These are phyloP conservation scores for Miltochrista miniata DNA, from an alignment of 2,888 invertebrate species.

Conservation along the genomic window DNA sequence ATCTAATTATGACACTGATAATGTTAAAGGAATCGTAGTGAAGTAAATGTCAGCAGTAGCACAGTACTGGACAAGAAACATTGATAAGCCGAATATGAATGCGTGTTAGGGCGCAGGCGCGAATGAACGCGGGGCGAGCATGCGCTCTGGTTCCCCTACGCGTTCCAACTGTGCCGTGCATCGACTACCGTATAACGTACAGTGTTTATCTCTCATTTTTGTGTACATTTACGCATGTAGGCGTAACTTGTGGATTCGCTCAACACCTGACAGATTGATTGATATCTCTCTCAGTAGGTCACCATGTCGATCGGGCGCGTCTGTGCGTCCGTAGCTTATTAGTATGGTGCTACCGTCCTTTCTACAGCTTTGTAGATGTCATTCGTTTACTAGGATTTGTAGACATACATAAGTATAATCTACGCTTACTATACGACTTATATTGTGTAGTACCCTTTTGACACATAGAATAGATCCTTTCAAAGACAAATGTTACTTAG, in stretches of 20 bases:
- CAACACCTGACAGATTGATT: conserved; percentile 67
- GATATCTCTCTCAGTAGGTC: conserved; percentile 60
- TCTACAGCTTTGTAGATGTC: neutral
- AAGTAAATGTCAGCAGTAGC: conserved; percentile 16
- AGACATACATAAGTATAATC: no score
- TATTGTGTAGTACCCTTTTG: no score
- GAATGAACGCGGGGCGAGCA: conserved; percentile 47
- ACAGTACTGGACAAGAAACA: conserved; percentile 36
- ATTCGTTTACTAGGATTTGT: neutral
- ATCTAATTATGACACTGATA: conserved; percentile 36
- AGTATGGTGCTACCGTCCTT: neutral
- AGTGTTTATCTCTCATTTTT: conserved; percentile 26
- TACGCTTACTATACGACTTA: no score
- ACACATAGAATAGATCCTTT: no score
- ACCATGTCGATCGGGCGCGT: conserved; percentile 47
- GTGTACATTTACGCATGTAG: conserved; percentile 21
- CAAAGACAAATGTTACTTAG: no score
- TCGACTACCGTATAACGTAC: conserved; percentile 17
- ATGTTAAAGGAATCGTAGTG: conserved; percentile 13
- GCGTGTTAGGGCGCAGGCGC: conserved; percentile 56
- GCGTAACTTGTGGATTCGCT: conserved; percentile 46
- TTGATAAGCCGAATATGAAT: conserved; percentile 48
- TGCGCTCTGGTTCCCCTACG: conserved; percentile 60
- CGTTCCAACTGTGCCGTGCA: conserved; percentile 33
- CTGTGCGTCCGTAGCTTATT: conserved; percentile 1